Evolutionary conservation across 2,888 invertebrate genomes (phyloP).

Genomic region (Chromoteleia sp.): DNA sequence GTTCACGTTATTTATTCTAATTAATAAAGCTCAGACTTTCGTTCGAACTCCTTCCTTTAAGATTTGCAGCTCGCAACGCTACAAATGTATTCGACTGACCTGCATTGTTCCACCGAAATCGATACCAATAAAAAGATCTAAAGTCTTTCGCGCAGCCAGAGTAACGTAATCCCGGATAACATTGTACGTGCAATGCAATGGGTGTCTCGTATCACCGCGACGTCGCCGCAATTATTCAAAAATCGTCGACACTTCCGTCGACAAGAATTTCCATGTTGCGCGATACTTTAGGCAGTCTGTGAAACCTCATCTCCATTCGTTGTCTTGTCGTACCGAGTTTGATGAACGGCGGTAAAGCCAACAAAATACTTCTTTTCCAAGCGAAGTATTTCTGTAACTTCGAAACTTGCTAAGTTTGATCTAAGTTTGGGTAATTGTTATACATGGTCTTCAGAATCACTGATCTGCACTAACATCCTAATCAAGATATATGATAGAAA

Average conservation of each 20-base stretch:
- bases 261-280: conserved; percentile 1
- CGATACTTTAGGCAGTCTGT: background rate
- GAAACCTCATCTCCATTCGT: conserved; percentile 12
- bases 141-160: conserved; percentile 22
- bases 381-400: conserved; percentile 32
- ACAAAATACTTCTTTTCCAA: conserved; percentile 45
- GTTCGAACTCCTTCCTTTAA: conserved; percentile 28
- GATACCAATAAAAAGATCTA: conserved; percentile 41
- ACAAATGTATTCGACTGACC: conserved; percentile 43
- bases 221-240: conserved; percentile 47
- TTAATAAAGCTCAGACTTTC: conserved; percentile 9
- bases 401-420: conserved; percentile 36
- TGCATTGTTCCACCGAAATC: conserved; percentile 39
- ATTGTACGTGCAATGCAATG: conserved; percentile 13
- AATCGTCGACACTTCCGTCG: background rate
- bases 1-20: conserved; percentile 14
- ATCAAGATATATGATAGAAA: conserved; percentile 33
- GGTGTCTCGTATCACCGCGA: conserved; percentile 22
- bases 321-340: conserved; percentile 39
- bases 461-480: conserved; percentile 39
- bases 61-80: conserved; percentile 9
- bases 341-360: conserved; percentile 52
- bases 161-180: conserved; percentile 37
- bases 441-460: conserved; percentile 38
- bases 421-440: conserved; percentile 48